Base-by-base conservation (phyloP, 2,113 vertebrate species). In the Myrmecophaga tridactyla region DNA sequence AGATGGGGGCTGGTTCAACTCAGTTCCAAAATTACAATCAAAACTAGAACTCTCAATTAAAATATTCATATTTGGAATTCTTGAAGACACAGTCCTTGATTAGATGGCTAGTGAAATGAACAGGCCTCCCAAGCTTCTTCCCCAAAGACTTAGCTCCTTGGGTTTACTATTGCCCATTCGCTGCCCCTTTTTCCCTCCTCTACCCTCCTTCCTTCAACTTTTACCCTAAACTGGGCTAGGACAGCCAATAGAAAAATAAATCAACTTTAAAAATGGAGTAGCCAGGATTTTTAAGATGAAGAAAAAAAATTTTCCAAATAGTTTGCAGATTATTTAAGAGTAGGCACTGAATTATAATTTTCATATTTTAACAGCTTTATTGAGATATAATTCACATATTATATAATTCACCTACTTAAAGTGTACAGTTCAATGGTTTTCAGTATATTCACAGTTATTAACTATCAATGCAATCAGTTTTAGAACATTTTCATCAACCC, bases 321-420 rank as follows among this genome's bases (percentile, higher is more conserved):
- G 36, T 12, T 86, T 60, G 27, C 92, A 95, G 56, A 41, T 85
- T 86, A 53, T 67, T 62, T 94, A 82, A 96, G 39, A 81, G 75
- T 39, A 63, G 34, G 36, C 20, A 92, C 41, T 72, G 0, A 88
- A 76, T 72, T 86, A 53, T 72, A 86, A 80, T 94, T 83, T 95
- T 90, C 48, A 86, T 73, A 48, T 48, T 82, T 65, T 86, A 92
- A 95, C 63, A 83, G 20, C 9, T 94, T 96, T 96, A 77, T 88
- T 96, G 89, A 96, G 77, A 73, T 91, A 63, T 92, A 92, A 90
- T 78, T 95, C 67, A 95, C 23, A 82, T 67, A 83, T 25, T 34
- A 65, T 41, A 78, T 92, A 67, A 95, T 94, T 96, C 43, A 92
- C 7, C 65, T 77, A 86, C 82, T 96, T 92, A 92, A 94, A 90